Evolutionary conservation across 2,113 vertebrate species (phyloP), one percentile per base, ranked within the genome.

Genomic region (Eonycteris spelaea): DNA sequence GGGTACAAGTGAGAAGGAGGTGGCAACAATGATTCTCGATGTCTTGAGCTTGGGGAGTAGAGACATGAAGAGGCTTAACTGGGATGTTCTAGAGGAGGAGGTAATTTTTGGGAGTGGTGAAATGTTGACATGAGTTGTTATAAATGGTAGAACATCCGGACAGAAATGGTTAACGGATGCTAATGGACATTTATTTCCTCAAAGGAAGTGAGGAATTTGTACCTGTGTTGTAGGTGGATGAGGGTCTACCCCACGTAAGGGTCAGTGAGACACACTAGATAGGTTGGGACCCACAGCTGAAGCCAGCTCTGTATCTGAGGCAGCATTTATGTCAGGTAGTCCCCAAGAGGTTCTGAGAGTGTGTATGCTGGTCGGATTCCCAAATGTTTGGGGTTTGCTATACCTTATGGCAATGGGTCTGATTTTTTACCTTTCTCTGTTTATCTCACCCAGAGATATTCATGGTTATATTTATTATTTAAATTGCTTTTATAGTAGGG

Each of bases 391-490:
- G 26, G 70, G 80, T 28, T 45, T 65, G 33, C 35, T 73, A 33
- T 7, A 19, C 22, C 21, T n/a, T 4, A 13, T 3, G 15, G 11
- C 28, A 33, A 18, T 65, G 18, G 35, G 35, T 57, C 61, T 79
- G 61, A 19, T 15, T 88, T 70, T 71, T 74, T 12, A 79, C 35
- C 51, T 74, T 90, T 87, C 38, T 79, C 11, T 90, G 22, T 88
- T 95, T 88, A 38, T 22, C 35, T 80, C 48, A 28, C 38, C 30
- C 45, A 18, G 11, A 87, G 70, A 59, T 87, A 55, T 87, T 79
- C 80, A 67, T 45, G 70, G 3, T 80, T 74, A 8, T 40, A 33
- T 90, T 90, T 94, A 80, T 86, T 94, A 77, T 84, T 96, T 55
- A 80, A 77, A 57, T 77, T 38, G 19, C 43, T 95, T 90, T 94